Percentiles rank a stretch among this genome's conserved stretches.
Evolutionary conservation across 1,140 invertebrate genomes (phyloP).

Genomic region (Drosophila willistoni): DNA sequence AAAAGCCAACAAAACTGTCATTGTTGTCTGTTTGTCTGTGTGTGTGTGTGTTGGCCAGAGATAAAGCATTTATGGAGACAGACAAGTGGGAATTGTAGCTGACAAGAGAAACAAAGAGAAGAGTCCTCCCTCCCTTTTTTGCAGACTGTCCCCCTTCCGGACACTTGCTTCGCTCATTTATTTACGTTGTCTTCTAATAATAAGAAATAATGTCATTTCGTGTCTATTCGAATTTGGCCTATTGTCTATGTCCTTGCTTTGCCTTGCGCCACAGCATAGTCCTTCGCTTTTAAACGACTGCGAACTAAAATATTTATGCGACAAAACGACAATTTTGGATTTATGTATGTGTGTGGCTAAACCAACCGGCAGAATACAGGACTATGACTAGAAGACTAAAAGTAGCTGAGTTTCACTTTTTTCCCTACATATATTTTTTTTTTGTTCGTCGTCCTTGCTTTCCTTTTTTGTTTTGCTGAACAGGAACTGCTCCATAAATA

Average conservation of each 20-base stretch:
- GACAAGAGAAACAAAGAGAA: slow-evolving; percentile 41
- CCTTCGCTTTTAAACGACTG: slow-evolving; percentile 46
- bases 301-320: slow-evolving; percentile 78
- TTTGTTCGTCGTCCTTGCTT: background rate
- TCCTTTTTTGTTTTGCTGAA: slow-evolving; percentile 43
- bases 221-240: slow-evolving; percentile 49
- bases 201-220: slow-evolving; percentile 77
- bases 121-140: background rate
- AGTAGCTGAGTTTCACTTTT: slow-evolving; percentile 64
- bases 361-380: slow-evolving; percentile 7
- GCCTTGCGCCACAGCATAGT: background rate
- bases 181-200: slow-evolving; percentile 72
- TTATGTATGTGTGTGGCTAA: slow-evolving; percentile 55
- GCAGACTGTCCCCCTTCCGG: background rate
- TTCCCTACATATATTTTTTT: slow-evolving; percentile 5
- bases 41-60: slow-evolving; percentile 56
- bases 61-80: slow-evolving; percentile 78
- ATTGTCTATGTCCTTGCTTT: slow-evolving; percentile 55
- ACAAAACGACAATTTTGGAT: slow-evolving; percentile 80
- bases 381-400: slow-evolving; percentile 42
- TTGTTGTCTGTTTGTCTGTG: background rate
- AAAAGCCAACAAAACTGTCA: slow-evolving; percentile 67
- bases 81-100: slow-evolving; percentile 68
- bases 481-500: slow-evolving; percentile 78
- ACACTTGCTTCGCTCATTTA: slow-evolving; percentile 66